Evolutionary conservation across 2,797 vertebrate species (phyloP), one percentile per base, ranked within the genome.

Genomic region (Ctenosaura bakeri): DNA sequence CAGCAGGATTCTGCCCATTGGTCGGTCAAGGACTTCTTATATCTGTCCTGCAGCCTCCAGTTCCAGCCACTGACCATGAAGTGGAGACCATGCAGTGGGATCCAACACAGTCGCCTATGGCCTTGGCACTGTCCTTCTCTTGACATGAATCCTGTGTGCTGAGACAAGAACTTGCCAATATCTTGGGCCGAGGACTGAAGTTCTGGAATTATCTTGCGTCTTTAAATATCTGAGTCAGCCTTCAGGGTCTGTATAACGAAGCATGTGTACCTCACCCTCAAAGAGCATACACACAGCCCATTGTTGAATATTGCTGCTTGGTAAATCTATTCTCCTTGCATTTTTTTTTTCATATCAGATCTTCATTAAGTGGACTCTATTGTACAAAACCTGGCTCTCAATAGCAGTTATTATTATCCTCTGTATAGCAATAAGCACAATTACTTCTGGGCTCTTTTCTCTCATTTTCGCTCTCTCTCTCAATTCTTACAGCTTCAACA

Each of bases 331-430:
- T 94, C 89, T 93, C 77, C 26, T 32, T 83, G 35, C 38, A 92
- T 93, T 94, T 91, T 92, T 96, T 94, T 96, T 92, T 80, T 50
- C 46, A 78, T 80, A 89, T 87, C 78, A 91, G 86, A 92, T 90
- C 1, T 0, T 94, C 95, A 92, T 95, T 74, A 94, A 95, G 89
- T 92, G n/a, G 85, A 29, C 12, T 93, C 12, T 76, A 56, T 56
- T 94, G 83, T 91, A 91, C 66, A 94, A 94, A 92, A 32, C 18
- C 84, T 22, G 87, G 0, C 87, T 94, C 89, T 95, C 46, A 92
- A 91, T 93, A 94, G 78, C 59, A 22, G 42, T n/a, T 93, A 90
- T 92, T 92, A 85, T 90, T 85, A 91, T 95, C 92, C 93, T 89
- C 38, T 56, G 52, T 92, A 89, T 22, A 90, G 69, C 54, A 66